phyloP scores from a whole-genome alignment of 1,140 invertebrate species.

The Hyles vespertilio region DNA sequence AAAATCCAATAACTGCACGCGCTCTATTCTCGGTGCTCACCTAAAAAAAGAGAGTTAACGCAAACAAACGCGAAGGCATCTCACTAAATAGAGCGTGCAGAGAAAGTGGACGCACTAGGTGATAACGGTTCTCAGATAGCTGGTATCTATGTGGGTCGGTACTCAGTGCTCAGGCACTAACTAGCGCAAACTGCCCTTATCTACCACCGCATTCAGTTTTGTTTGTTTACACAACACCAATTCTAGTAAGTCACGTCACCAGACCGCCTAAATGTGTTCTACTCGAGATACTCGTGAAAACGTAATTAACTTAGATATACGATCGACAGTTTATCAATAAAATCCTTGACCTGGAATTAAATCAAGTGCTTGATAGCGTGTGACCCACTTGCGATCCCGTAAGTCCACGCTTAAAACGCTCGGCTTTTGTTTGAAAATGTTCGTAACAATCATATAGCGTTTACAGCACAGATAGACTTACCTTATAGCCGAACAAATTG shows the following conservation, averaged over 20 bases:
- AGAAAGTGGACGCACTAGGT: constrained; percentile 47
- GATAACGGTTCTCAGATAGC: constrained; percentile 50
- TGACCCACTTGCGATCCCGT: neutral
- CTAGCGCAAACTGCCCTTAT: constrained; percentile 49
- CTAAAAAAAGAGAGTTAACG: neutral
- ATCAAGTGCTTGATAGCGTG: constrained; percentile 7
- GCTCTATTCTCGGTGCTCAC: too few species aligned
- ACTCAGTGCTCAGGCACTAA: constrained; percentile 33
- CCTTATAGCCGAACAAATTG: too few species aligned
- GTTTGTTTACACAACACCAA: constrained; percentile 37
- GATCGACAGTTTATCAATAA: constrained; percentile 22
- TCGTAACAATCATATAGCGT: neutral
- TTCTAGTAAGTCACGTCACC: constrained; percentile 6
- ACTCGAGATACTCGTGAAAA: neutral
- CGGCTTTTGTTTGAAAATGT: too few species aligned
- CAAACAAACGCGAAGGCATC: constrained; percentile 15
- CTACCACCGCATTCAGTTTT: constrained; percentile 25
- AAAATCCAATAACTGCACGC: too few species aligned
- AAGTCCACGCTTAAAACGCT: too few species aligned
- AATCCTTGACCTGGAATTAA: constrained; percentile 36
- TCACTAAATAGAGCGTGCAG: constrained; percentile 30
- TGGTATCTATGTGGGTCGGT: constrained; percentile 63
- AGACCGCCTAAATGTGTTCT: constrained; percentile 2
- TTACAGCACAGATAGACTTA: too few species aligned
- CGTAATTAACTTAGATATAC: neutral